These are phyloP conservation scores for Parthenolecanium corni DNA, from an alignment of 2,888 invertebrate genomes.

Conservation along the genomic window DNA sequence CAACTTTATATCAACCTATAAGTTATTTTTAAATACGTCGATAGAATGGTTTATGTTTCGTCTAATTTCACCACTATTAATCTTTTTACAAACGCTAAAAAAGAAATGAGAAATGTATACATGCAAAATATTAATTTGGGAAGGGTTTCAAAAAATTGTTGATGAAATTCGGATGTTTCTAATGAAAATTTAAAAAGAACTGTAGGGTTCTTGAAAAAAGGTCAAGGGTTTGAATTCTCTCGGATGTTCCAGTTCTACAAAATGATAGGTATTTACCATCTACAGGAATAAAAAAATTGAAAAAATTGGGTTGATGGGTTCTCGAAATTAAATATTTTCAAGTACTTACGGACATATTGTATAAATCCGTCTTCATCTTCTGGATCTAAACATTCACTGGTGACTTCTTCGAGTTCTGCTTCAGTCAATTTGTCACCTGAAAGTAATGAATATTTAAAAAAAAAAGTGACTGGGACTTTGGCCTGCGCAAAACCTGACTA, in stretches of 20 bases:
- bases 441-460: neutral
- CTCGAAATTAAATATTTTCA: no score
- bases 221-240: no score
- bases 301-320: no score
- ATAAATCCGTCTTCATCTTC: slow-evolving; percentile 92
- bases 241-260: no score
- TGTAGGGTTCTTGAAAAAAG: no score
- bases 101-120: slow-evolving; percentile 16
- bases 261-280: no score
- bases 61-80: slow-evolving; percentile 41
- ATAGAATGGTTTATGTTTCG: slow-evolving; percentile 29
- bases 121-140: neutral
- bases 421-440: slow-evolving; percentile 74
- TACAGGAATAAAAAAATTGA: no score
- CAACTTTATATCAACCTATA: slow-evolving; percentile 5
- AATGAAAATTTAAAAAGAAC: no score
- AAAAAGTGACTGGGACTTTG: neutral
- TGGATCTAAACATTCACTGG: slow-evolving; percentile 77
- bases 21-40: slow-evolving; percentile 9
- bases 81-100: slow-evolving; percentile 74
- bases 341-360: slow-evolving; percentile 84
- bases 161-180: neutral
- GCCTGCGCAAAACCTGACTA: neutral
- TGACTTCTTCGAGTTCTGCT: slow-evolving; percentile 61
- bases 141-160: neutral